phyloP scores from a whole-genome alignment of 2,113 vertebrate genomes.

The Romanogobio albipinnatus region DNA sequence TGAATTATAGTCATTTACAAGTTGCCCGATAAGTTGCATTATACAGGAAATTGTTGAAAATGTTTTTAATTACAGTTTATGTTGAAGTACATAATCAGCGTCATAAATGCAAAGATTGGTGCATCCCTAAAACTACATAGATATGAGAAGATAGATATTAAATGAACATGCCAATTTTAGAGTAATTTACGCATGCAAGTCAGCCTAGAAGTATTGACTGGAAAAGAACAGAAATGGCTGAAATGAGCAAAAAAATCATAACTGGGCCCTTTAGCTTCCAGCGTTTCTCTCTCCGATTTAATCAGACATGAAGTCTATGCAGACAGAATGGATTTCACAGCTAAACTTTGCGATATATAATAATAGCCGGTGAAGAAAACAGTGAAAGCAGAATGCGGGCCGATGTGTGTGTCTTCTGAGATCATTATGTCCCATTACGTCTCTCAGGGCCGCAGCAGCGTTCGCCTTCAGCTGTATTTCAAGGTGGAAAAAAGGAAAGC shows the following conservation, averaged over 20 bases:
- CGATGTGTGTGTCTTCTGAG: slow-evolving; percentile 27
- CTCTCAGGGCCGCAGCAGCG: slow-evolving; percentile 68
- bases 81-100: neutral
- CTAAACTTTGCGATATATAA: slow-evolving; percentile 10
- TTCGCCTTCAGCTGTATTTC: slow-evolving; percentile 74
- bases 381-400: neutral
- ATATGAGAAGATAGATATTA: too few relatives aligned
- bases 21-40: neutral
- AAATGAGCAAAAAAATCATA: neutral
- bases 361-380: neutral
- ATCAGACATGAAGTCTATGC: slow-evolving; percentile 1
- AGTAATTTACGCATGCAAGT: neutral
- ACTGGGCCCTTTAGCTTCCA: neutral
- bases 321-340: neutral
- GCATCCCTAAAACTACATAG: neutral
- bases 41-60: too few relatives aligned
- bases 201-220: neutral
- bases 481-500: slow-evolving; percentile 72
- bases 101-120: neutral
- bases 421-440: slow-evolving; percentile 66
- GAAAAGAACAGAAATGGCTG: neutral
- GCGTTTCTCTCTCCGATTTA: neutral
- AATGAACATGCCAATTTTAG: neutral
- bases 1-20: neutral
- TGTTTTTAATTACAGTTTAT: too few relatives aligned